These are phyloP conservation scores for Phoenicopterus ruber DNA, from an alignment of 2,113 vertebrate genomes.

Conservation along the genomic window DNA sequence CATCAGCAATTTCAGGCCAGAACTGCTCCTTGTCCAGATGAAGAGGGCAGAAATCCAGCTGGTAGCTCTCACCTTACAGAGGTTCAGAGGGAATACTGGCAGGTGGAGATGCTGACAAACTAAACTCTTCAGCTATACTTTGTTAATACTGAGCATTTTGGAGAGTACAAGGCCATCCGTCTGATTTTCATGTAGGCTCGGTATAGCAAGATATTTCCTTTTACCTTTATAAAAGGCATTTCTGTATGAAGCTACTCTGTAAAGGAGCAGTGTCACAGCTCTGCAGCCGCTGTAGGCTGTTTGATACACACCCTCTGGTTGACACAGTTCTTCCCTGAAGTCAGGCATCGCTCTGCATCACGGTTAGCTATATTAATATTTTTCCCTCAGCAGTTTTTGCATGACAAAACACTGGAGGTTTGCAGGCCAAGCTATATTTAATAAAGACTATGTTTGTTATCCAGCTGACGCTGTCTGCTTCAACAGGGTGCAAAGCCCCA, in stretches of 20 bases:
- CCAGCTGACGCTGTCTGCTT: background rate
- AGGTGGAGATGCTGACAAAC: background rate
- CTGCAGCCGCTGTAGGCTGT: background rate
- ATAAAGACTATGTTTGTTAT: background rate
- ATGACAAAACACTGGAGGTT: background rate
- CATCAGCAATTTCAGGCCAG: background rate
- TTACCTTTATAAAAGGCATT: background rate
- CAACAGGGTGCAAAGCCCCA: background rate
- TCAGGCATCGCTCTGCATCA: background rate
- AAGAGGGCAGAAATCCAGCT: background rate
- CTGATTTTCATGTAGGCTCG: background rate
- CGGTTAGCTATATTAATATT: accelerated
- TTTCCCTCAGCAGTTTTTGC: background rate
- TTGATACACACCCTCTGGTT: background rate
- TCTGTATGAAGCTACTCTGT: background rate
- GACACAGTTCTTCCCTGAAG: background rate
- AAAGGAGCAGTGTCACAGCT: too few relatives aligned
- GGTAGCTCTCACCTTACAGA: background rate
- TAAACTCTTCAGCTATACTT: background rate
- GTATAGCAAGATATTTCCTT: background rate
- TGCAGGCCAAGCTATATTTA: background rate
- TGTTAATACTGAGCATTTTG: background rate
- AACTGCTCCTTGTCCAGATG: background rate
- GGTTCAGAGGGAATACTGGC: background rate
- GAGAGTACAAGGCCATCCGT: background rate